phyloP scores from a whole-genome alignment of 2,888 invertebrate species.

The Neoscelio sp. region DNA sequence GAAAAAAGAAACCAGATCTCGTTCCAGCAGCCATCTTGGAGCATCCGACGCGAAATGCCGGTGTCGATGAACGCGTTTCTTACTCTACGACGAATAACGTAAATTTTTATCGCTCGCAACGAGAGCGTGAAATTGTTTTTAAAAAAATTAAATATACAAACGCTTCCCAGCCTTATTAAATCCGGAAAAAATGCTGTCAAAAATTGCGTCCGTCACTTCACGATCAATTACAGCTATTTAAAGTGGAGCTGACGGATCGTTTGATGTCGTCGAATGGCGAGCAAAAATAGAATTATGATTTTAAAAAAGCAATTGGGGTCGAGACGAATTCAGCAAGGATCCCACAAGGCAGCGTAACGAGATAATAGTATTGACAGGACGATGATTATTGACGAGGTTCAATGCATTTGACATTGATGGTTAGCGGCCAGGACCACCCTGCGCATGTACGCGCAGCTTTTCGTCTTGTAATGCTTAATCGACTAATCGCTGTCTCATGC shows the following conservation, averaged over 20 bases:
- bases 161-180: constrained; percentile 59
- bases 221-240: constrained; percentile 54
- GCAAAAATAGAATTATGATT: constrained; percentile 59
- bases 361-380: constrained; percentile 75
- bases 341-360: constrained; percentile 68
- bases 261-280: constrained; percentile 55
- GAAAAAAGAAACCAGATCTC: constrained; percentile 59
- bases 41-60: constrained; percentile 19
- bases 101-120: not conserved
- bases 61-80: not conserved
- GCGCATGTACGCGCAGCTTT: constrained; percentile 45
- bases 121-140: not conserved
- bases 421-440: constrained; percentile 73
- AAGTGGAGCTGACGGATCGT: constrained; percentile 54
- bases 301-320: constrained; percentile 62
- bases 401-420: constrained; percentile 74
- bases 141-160: not conserved
- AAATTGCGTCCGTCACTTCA: constrained; percentile 29
- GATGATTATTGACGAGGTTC: constrained; percentile 69
- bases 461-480: constrained; percentile 56
- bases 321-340: constrained; percentile 53
- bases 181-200: constrained; percentile 55
- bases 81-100: no score
- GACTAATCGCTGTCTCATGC: constrained; percentile 58
- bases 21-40: constrained; percentile 47